Evolutionary conservation across 2,888 invertebrate species (phyloP).

Genomic region (Pilophorus perplexus): DNA sequence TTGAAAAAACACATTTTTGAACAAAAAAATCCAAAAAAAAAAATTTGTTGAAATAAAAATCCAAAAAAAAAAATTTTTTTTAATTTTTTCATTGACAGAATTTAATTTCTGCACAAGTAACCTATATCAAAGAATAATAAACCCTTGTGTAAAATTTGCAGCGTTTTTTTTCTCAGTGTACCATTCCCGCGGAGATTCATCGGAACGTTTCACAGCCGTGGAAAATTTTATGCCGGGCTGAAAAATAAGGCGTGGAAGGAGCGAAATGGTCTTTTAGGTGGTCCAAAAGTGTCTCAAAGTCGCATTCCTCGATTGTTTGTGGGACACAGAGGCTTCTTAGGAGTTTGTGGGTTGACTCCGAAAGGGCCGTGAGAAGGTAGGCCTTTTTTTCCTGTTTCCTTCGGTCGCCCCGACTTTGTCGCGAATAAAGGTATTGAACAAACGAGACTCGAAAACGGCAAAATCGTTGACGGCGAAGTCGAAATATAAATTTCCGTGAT

Average conservation of each 20-base stretch:
- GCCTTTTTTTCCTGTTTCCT: neutral
- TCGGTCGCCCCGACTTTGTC: neutral
- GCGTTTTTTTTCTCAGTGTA: too few relatives aligned
- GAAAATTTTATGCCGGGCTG: neutral
- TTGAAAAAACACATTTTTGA: too few relatives aligned
- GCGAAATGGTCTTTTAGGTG: neutral
- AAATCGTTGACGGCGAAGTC: neutral
- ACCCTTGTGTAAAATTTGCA: too few relatives aligned
- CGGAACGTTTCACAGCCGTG: neutral
- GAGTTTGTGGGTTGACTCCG: neutral
- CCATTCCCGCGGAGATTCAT: neutral
- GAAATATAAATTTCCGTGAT: too few relatives aligned
- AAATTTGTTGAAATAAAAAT: too few relatives aligned
- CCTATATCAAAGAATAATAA: too few relatives aligned
- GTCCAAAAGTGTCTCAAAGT: neutral
- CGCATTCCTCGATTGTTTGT: neutral
- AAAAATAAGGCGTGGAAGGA: neutral
- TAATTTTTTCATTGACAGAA: too few relatives aligned
- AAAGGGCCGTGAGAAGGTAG: neutral
- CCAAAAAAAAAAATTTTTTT: too few relatives aligned
- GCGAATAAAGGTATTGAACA: neutral
- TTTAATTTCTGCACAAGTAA: too few relatives aligned
- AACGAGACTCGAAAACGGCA: neutral
- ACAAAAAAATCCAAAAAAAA: too few relatives aligned
- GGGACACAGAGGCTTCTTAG: neutral